A percentile compares a stretch with the other conserved stretches of the same genome.
Conservation (phyloP, 23 tunicate species). For the Styela clava region DNA sequence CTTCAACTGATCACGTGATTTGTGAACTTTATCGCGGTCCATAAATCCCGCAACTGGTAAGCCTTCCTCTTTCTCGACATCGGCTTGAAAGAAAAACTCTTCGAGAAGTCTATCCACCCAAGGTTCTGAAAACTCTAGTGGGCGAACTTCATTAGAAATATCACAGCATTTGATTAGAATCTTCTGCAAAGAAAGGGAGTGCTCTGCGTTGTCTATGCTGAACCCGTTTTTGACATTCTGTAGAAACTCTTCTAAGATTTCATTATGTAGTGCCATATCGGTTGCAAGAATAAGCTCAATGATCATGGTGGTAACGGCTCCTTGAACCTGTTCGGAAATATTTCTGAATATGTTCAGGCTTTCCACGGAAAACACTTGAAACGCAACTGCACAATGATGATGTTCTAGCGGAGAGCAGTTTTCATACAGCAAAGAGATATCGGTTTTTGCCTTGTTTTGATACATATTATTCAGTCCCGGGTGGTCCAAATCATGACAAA, state of each 20-base stretch:
- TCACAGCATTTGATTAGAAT: conserved; percentile 54
- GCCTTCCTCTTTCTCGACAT: conserved; percentile 34
- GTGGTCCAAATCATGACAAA: conserved; percentile 57
- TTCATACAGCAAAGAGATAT: conserved; percentile 36
- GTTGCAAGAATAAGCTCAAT: conserved; percentile 44
- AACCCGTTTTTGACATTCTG: conserved; percentile 20
- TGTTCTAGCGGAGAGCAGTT: conserved; percentile 45
- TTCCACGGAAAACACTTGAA: conserved; percentile 39
- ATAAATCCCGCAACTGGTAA: conserved; percentile 31
- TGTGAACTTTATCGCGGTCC: conserved; percentile 29
- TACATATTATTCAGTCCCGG: conserved; percentile 52
- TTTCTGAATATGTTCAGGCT: conserved; percentile 39
- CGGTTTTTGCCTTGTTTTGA: conserved; percentile 42
- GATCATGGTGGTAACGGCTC: conserved; percentile 35
- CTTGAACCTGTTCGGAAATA: conserved; percentile 7
- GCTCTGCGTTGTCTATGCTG: conserved; percentile 33
- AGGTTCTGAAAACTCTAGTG: conserved; percentile 26
- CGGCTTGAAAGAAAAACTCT: conserved; percentile 30
- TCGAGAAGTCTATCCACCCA: conserved; percentile 45
- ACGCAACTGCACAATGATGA: conserved; percentile 50
- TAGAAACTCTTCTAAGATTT: conserved; percentile 14
- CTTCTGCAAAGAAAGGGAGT: conserved; percentile 43
- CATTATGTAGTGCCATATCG: conserved; percentile 52
- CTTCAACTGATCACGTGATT: conserved; percentile 34
- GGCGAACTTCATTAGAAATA: conserved; percentile 59